phyloP scores from a whole-genome alignment of 2,888 invertebrate genomes.

The Hirtodrosophila alboralis region DNA sequence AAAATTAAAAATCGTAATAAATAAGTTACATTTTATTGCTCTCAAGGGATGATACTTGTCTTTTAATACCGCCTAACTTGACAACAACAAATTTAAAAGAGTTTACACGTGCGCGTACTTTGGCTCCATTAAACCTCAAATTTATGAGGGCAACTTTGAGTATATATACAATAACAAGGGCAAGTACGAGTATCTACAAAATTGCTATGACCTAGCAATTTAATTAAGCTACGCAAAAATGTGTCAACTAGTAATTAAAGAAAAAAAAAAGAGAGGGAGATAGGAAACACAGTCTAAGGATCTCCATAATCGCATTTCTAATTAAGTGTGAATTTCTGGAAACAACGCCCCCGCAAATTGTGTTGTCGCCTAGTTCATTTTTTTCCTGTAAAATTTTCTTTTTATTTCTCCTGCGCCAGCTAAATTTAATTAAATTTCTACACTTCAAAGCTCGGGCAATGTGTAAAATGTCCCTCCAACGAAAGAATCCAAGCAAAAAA shows the following conservation, averaged over 20 bases:
- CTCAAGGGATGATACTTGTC: too few species aligned
- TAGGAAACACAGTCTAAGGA: conserved; percentile 55
- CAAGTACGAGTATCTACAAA: neutral
- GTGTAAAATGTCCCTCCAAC: conserved; percentile 63
- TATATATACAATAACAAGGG: too few species aligned
- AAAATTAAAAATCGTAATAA: conserved; percentile 10
- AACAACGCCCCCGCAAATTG: conserved; percentile 52
- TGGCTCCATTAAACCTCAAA: conserved; percentile 28
- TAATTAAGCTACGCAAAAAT: conserved; percentile 48
- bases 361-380: conserved; percentile 76
- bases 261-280: too few species aligned
- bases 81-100: conserved; percentile 6
- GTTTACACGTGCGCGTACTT: conserved; percentile 19
- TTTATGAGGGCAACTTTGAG: conserved; percentile 18
- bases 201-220: conserved; percentile 30
- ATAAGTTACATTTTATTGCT: neutral
- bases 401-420: conserved; percentile 55
- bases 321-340: conserved; percentile 71
- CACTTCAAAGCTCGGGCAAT: conserved; percentile 77
- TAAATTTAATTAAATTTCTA: conserved; percentile 78
- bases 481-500: conserved; percentile 46
- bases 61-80: neutral
- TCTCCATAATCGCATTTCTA: conserved; percentile 74
- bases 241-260: conserved; percentile 59
- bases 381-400: conserved; percentile 18